Evolutionary conservation across 64 coral and sea anemone genomes (phyloP), one percentile per base, ranked within the genome.

Genomic region (Astreopora myriophthalma): DNA sequence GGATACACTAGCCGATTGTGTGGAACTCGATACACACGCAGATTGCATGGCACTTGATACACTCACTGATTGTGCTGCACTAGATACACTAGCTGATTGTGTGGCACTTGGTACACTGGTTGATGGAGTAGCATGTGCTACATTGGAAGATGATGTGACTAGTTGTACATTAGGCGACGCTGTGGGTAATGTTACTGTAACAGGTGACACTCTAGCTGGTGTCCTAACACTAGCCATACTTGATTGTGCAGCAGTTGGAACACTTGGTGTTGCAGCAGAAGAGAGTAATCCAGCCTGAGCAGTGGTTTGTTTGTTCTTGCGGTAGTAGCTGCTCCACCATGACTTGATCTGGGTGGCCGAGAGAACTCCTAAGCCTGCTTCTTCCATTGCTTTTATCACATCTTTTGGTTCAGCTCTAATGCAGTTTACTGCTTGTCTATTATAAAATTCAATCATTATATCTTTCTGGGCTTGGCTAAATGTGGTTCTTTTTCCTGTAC

Each of bases 341-440:
- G 19, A 24, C 72, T 35, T 74, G 10, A 74, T 74, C 32, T 74
- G 72, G 32, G 14, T 34, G 19, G 38, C 72, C 5, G 72, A 38
- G 26, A 74, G 72, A 35, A 74, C 72, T 44, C 34, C 72, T 74
- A 74, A 74, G 11, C 72, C 72, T 35, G 72, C 72, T 33, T 79
- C 14, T 55, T 48, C 75, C 75, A 79, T 79, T 79, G 75, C 75
- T 31, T 79, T 79, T 11, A 79, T 79, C 6, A 30, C 38, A 51
- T 79, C 75, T 51, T 55, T 46, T 49, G 75, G 75, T 30, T 79
- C 75, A 40, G 75, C 75, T 48, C 75, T 46, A 25, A 79, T 79
- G 22, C 38, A 20, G 48, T 55, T 46, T 79, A 79, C 17, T 44
- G 74, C 74, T 51, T 79, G 40, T 26, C 75, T 79, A 26, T 79